Evolutionary conservation across 2,888 invertebrate species (phyloP).

Genomic region (Caenorhabditis sulstoni): DNA sequence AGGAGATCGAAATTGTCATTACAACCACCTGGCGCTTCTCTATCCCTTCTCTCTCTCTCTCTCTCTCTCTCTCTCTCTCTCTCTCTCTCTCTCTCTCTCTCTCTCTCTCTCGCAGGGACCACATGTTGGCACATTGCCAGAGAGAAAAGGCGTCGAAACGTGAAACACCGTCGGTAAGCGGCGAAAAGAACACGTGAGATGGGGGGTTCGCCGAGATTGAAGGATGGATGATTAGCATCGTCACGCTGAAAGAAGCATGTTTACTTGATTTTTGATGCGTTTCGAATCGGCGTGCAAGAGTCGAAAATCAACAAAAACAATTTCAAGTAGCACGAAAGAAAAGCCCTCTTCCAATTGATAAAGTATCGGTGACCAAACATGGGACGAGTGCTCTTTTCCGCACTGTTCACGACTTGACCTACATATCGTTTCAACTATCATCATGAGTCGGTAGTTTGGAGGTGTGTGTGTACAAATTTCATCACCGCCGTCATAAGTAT

Average conservation of each 20-base stretch:
- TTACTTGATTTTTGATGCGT: conserved; percentile 38
- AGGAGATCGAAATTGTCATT: conserved; percentile 54
- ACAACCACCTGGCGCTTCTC: conserved; percentile 50
- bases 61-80: conserved; percentile 22
- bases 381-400: background rate
- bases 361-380: conserved; percentile 31
- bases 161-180: conserved; percentile 1
- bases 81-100: conserved; percentile 29
- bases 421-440: conserved; percentile 30
- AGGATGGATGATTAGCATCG: too few relatives aligned
- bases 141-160: background rate
- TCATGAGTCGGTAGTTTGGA: conserved; percentile 1
- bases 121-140: conserved; percentile 56
- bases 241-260: conserved; percentile 5
- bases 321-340: background rate
- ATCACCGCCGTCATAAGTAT: conserved; percentile 16
- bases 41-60: conserved; percentile 14
- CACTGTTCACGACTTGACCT: conserved; percentile 18
- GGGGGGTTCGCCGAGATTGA: too few relatives aligned
- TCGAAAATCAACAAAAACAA: conserved; percentile 9
- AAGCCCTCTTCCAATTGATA: too few relatives aligned
- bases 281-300: conserved; percentile 12
- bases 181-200: conserved; percentile 33
- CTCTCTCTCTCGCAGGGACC: conserved; percentile 12
- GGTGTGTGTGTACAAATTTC: conserved; percentile 34